Base-by-base conservation (phyloP, 2,113 vertebrate genomes). In the Spea multiplicata region DNA sequence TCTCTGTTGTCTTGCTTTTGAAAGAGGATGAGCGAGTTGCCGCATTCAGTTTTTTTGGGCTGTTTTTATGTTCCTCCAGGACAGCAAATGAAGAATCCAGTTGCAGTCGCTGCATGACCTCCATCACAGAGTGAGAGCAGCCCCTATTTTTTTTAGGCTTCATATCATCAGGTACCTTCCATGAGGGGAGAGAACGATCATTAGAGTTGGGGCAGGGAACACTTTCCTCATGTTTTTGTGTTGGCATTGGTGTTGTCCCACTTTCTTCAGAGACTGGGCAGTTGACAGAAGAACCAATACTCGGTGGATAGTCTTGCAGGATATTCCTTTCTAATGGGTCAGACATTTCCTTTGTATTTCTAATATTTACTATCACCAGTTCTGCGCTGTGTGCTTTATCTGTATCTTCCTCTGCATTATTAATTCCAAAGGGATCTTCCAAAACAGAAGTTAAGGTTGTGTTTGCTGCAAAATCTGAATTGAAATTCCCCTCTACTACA, bases 81-180 rank as follows among this genome's bases (percentile, higher is more conserved):
- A 47, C 13, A 44, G 71, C 53, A 69, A 30, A n/a, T 70, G 81
- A 69, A 44, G 75, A 49, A 64, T 73, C 66, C 5, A 69, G 52
- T 30, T 64, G 81, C 4, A 78, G 47, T 7, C 47, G 16, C 10
- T 74, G 71, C 64, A 74, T 66, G 5, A 67, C 59, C 30, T 53
- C 61, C 50, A 66, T 47, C 14, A 52, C 53, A 7, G 66, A 49
- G 53, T 66, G 61, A 3, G 81, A 61, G 14, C 14, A 16, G 8
- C n/a, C 45, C 16, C 44, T 16, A 44, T 3, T 4, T 67, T 65
- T 71, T 0, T 30, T 30, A 30, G 30, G 30, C 30, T 30, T 30
- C 30, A 30, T 30, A 30, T 30, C 30, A 30, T 30, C 4, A 71
- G 45, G 12, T 9, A 4, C 4, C 14, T 70, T 30, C 49, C 5